Evolutionary conservation across 2,113 vertebrate genomes (phyloP).

Genomic region (Scopus umbretta): DNA sequence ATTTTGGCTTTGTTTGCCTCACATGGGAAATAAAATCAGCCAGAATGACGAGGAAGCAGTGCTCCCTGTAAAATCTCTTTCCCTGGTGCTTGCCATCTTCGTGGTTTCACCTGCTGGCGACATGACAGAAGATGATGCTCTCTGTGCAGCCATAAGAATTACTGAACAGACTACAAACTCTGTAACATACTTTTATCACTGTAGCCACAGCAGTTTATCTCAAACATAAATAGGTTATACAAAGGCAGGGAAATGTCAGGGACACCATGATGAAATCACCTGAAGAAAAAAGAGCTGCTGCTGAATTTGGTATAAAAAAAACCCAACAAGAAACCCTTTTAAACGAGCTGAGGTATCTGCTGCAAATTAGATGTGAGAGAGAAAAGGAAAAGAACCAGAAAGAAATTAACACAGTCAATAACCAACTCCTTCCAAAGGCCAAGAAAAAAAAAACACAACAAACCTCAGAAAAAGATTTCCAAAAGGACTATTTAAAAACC

Average conservation of each 20-base stretch:
- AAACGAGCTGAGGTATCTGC: not conserved
- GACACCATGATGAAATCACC: not conserved
- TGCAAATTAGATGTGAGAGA: not conserved
- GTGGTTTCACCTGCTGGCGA: not conserved
- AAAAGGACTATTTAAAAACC: not conserved
- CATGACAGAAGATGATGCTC: not conserved
- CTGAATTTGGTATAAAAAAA: not conserved
- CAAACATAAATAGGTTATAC: not conserved
- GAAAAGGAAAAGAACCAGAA: not conserved
- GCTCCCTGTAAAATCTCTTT: not conserved
- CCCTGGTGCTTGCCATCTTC: not conserved
- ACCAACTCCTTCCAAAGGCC: not conserved
- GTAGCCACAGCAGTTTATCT: not conserved
- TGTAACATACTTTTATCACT: not conserved
- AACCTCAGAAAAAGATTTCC: not conserved
- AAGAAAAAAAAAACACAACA: not conserved
- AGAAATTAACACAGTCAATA: not conserved
- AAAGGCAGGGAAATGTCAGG: not conserved
- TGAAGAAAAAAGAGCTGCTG: not conserved
- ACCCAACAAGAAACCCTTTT: not conserved
- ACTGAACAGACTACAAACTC: not conserved
- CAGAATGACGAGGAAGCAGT: not conserved
- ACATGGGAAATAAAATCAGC: not conserved
- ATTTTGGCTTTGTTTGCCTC: not conserved
- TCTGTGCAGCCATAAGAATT: not conserved